A percentile compares a stretch with the other conserved stretches of the same genome.
These are phyloP conservation scores for Epinephelus fuscoguttatus DNA, from an alignment of 2,113 vertebrate genomes.

Conservation along the genomic window DNA sequence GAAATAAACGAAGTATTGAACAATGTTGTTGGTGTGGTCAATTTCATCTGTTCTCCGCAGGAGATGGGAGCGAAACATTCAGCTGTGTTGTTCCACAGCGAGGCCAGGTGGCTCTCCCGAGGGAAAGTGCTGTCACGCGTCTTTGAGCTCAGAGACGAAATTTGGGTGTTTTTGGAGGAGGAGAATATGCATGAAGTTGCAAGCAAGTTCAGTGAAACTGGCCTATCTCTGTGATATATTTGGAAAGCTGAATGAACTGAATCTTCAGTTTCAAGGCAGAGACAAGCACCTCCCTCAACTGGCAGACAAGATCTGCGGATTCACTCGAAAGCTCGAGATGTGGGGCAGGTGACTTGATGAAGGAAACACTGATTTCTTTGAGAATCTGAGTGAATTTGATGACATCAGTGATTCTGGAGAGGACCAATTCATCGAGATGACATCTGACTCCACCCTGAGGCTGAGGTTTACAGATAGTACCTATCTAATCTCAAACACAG, in stretches of 20 bases:
- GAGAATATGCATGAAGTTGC: constrained; percentile 11
- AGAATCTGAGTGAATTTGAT: constrained; percentile 13
- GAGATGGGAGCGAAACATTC: constrained; percentile 56
- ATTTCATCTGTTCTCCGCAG: constrained; percentile 53
- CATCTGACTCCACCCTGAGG: too few relatives aligned
- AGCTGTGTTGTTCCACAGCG: constrained; percentile 61
- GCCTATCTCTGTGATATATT: constrained; percentile 35
- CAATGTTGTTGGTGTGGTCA: constrained; percentile 30
- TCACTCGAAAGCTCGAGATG: constrained; percentile 15
- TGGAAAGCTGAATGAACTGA: not conserved
- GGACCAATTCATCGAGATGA: too few relatives aligned
- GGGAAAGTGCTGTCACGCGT: constrained; percentile 45
- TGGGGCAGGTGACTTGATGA: constrained; percentile 7
- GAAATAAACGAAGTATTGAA: constrained; percentile 16
- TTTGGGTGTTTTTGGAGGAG: constrained; percentile 35
- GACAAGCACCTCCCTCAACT: too few relatives aligned
- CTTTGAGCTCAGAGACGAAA: constrained; percentile 50
- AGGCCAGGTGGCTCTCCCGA: constrained; percentile 49
- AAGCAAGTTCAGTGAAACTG: constrained; percentile 9
- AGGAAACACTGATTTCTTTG: constrained; percentile 3
- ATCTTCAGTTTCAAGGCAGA: too few relatives aligned
- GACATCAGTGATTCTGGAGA: not conserved
- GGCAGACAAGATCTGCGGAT: constrained; percentile 15
- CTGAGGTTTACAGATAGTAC: too few relatives aligned
- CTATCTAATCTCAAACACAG: too few relatives aligned